Evolutionary conservation across 2,888 invertebrate species (phyloP), one percentile per base, ranked within the genome.

Genomic region (Cataglyphis rosenhaueri): DNA sequence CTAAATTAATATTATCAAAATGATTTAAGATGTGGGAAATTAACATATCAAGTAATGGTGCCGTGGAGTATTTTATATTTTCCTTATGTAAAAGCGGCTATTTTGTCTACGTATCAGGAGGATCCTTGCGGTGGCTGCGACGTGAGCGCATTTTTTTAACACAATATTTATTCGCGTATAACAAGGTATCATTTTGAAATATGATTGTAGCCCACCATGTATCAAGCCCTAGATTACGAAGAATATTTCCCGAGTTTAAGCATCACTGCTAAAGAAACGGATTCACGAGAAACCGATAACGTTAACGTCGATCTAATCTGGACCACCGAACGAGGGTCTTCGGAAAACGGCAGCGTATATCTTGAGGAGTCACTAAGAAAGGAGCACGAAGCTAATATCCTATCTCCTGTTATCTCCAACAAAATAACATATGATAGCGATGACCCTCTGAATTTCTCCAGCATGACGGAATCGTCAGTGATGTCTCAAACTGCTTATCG

Each of bases 51-150:
- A 88, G 91, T 95, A 3, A 93, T 94, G 57, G 91, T 93, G 29
- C 95, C 95, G 0, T 94, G 94, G 94, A 94, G 95, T 73, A 93
- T 93, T 81, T 84, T 94, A 57, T 92, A 93, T 52, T 93, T 93
- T 83, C 94, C 94, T 8, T 95, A 94, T 81, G 94, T 94, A 3
- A 94, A 94, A 89, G 94, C 94, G 6, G 94, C 94, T 4, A 92
- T 94, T 66, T 89, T 94, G 48, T 94, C 94, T 8, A 94, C 95
- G 0, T 92, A 93, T 83, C 91, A 92, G 21, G 94, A 94, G 44
- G 91, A 94, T 61, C 94, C 94, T 0, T 95, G 95, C 83, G 94
- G 94, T n/a, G 79, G 88, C 32, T 94, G 94, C 73, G 71, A 91
- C 62, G 89, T 90, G 85, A 86, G 87, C 9, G 10, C 2, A 55